Evolutionary conservation across 1,140 invertebrate genomes (phyloP).

Genomic region (Drosophila chauvacae): DNA sequence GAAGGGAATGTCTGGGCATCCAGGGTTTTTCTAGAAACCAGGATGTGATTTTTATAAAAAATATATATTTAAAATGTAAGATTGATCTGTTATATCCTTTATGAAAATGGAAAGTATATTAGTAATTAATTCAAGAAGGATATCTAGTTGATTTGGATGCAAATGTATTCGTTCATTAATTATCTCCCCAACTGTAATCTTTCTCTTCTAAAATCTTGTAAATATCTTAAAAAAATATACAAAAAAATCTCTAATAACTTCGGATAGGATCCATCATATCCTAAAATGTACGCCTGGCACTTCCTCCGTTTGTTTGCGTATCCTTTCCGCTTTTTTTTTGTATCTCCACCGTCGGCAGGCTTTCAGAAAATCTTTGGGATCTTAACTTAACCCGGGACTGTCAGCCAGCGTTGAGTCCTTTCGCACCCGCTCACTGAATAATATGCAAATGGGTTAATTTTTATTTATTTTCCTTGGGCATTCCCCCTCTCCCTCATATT

Average conservation of each 20-base stretch:
- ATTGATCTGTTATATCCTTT: neutral
- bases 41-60: neutral
- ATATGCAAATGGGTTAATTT: constrained; percentile 81
- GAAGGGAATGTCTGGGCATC: neutral
- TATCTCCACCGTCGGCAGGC: constrained; percentile 20
- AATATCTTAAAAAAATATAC: neutral
- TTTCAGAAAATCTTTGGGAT: constrained; percentile 37
- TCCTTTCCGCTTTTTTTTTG: constrained; percentile 9
- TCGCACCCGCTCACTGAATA: constrained; percentile 63
- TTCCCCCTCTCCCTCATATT: constrained; percentile 5
- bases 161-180: too few relatives aligned
- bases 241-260: neutral
- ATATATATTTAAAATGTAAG: neutral
- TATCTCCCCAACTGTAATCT: neutral
- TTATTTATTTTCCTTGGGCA: constrained; percentile 66
- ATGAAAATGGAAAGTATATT: neutral
- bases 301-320: neutral
- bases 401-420: constrained; percentile 58
- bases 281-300: neutral
- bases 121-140: too few relatives aligned
- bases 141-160: neutral
- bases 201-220: too few relatives aligned
- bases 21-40: too few relatives aligned
- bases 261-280: neutral
- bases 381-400: constrained; percentile 39